phyloP scores from a whole-genome alignment of 2,113 vertebrate species.

The Podilymbus podiceps region DNA sequence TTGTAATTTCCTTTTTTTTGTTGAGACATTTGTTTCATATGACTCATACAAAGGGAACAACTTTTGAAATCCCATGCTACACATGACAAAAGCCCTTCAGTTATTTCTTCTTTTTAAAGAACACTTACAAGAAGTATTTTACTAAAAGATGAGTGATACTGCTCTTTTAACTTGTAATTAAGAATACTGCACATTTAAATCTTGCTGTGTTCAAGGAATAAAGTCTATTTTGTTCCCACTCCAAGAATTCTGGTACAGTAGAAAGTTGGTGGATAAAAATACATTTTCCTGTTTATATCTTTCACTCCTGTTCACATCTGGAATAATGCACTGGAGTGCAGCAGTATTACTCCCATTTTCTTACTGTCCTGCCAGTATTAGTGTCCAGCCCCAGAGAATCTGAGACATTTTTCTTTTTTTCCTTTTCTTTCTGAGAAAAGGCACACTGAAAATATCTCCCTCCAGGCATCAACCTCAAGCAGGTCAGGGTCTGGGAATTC shows the following conservation, averaged over 20 bases:
- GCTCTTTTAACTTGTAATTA: neutral
- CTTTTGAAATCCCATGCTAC: neutral
- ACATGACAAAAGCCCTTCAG: neutral
- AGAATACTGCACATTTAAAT: neutral
- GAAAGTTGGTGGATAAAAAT: constrained; percentile 26
- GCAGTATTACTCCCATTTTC: constrained; percentile 45
- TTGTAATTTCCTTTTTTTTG: neutral
- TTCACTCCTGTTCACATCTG: constrained; percentile 61
- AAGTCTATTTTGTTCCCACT: neutral
- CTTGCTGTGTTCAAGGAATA: neutral
- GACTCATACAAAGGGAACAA: neutral
- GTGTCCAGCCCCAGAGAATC: constrained; percentile 3
- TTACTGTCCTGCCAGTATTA: constrained; percentile 37
- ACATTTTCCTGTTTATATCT: constrained; percentile 62
- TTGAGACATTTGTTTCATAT: neutral
- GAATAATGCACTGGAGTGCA: constrained; percentile 53
- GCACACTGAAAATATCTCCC: neutral
- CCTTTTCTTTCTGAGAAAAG: constrained; percentile 16
- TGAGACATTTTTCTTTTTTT: constrained; percentile 3
- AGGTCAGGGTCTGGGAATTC: constrained; percentile 61
- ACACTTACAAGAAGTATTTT: neutral
- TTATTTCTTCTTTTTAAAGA: neutral
- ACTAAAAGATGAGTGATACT: neutral
- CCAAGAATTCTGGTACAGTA: constrained; percentile 22
- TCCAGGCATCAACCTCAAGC: constrained; percentile 32